Base-by-base conservation (phyloP, 2,113 vertebrate species). In the Elanoides forficatus region DNA sequence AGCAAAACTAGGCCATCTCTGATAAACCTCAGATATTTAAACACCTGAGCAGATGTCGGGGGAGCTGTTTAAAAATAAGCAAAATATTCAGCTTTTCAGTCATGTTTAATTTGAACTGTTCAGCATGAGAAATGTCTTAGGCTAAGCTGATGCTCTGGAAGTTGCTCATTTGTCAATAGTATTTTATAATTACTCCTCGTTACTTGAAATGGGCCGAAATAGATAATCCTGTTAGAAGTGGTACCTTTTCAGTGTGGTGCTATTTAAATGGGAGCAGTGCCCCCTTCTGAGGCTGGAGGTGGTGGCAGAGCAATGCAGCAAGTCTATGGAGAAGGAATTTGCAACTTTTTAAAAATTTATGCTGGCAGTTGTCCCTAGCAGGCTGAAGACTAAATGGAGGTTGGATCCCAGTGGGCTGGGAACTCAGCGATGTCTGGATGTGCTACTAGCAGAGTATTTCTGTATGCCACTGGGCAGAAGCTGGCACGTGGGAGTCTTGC, bases 401-500 rank as follows among this genome's bases (percentile, higher is more conserved):
- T 65, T 81, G 82, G 56, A 36, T 78, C 38, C 63, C n/a, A 21
- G 65, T 30, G 65, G 63, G 58, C 30, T 68, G 60, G 63, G 67
- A 74, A 7, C 50, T 58, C 56, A 10, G 18, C 0, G 3, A 21
- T 22, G n/a, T 18, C 43, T 45, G 75, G 36, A 13, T 58, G 0
- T 29, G 17, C 43, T 45, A 3, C 20, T 22, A 10, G 67, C 19
- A 34, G 65, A 53, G 53, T 13, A 1, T 43, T 48, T 36, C 58
- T 23, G 10, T 8, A 11, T 19, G 36, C 20, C 16, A 0, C 36
- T 6, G 67, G 30, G 52, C 21, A 18, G 48, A 23, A 68, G 4
- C 1, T 68, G 36, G 2, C 52, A n/a, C 9, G 1, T 0, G 0
- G 5, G 23, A 60, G 14, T 5, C 11, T 34, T 52, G 36, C 45